Percentiles rank a stretch among this genome's conserved stretches.
These are phyloP conservation scores for Oscheius sp. DNA, from an alignment of 1,140 invertebrate genomes.

Conservation along the genomic window DNA sequence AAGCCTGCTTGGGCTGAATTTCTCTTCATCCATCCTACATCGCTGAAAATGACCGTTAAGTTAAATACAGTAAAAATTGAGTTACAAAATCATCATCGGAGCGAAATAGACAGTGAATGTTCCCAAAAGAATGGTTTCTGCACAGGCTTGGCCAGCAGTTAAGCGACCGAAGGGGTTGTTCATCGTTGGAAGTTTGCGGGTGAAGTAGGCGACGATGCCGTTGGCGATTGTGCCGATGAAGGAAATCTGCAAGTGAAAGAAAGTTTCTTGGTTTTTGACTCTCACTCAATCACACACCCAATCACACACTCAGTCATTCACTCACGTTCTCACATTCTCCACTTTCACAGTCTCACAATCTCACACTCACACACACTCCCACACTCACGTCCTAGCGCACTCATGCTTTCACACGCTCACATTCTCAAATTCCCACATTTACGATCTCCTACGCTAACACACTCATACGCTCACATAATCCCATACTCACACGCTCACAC, in stretches of 20 bases:
- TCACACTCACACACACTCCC: no score
- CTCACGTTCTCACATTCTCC: no score
- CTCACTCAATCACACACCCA: no score
- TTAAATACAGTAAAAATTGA: not conserved
- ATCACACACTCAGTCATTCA: no score
- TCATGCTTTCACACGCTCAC: no score
- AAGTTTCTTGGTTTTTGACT: not conserved
- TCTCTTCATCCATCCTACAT: constrained; percentile 5
- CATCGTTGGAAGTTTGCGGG: not conserved
- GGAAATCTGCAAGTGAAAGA: not conserved
- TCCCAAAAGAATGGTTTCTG: not conserved
- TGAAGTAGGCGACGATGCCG: not conserved
- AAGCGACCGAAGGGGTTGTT: constrained; percentile 3
- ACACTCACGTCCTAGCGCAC: no score
- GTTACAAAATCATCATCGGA: constrained; percentile 12
- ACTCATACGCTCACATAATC: no score
- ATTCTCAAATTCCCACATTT: no score
- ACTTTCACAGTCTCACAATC: no score
- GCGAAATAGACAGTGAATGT: constrained; percentile 3
- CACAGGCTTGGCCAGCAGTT: not conserved
- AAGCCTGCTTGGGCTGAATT: not conserved
- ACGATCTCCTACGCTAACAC: no score
- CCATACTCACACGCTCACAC: no score
- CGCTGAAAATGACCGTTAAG: not conserved
- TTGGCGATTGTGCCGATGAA: not conserved